phyloP scores from a whole-genome alignment of 2,113 vertebrate genomes.

The Pristiophorus japonicus region DNA sequence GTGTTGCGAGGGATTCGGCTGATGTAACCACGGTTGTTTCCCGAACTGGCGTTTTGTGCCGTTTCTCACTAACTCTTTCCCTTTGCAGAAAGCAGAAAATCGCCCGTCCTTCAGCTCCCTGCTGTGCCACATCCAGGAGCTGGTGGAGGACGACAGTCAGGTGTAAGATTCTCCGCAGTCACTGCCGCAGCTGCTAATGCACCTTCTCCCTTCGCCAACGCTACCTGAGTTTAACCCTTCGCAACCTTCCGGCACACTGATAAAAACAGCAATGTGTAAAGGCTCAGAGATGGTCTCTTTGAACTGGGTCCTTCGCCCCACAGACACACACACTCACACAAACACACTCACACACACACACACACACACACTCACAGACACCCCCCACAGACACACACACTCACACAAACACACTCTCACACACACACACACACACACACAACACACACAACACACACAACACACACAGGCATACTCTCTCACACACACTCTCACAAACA shows the following conservation, averaged over 20 bases:
- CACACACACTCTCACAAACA: not conserved
- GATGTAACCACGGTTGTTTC: not conserved
- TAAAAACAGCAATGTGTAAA: not conserved
- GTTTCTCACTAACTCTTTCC: not conserved
- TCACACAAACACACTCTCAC: not conserved
- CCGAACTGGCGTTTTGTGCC: not conserved
- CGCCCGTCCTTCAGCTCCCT: not conserved
- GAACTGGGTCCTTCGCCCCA: not conserved
- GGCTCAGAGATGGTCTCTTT: not conserved
- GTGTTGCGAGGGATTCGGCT: not conserved
- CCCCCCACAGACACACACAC: not conserved
- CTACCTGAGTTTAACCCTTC: not conserved
- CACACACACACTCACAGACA: not conserved
- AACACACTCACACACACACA: not conserved
- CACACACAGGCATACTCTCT: too few relatives aligned
- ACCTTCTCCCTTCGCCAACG: not conserved
- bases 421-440: not conserved
- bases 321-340: not conserved
- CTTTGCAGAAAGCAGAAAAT: constrained; percentile 22
- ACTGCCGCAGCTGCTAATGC: not conserved
- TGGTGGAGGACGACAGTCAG: not conserved
- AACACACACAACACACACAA: not conserved
- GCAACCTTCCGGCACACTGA: not conserved
- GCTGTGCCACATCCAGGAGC: not conserved
- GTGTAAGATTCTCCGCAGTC: not conserved